Evolutionary conservation across 2,888 invertebrate genomes (phyloP).

Genomic region (Synergus laeviventris): DNA sequence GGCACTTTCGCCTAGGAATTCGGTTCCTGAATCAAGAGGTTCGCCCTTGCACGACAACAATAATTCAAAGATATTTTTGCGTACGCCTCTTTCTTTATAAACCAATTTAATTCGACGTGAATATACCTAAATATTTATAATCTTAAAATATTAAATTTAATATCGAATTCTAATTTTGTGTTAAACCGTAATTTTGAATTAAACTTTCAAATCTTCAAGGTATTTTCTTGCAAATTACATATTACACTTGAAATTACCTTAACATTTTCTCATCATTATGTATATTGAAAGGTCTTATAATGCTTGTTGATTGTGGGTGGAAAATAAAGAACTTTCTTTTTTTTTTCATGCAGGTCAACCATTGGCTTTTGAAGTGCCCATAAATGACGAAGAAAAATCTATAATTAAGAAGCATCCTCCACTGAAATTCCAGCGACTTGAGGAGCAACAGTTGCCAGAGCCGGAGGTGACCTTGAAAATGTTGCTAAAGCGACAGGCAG

Average conservation of each 20-base stretch:
- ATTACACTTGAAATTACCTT: background rate
- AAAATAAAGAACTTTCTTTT: background rate
- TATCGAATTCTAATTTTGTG: background rate
- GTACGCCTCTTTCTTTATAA: background rate
- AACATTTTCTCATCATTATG: background rate
- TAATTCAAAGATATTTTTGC: conserved; percentile 19
- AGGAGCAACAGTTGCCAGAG: conserved; percentile 80
- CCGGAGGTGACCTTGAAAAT: conserved; percentile 79
- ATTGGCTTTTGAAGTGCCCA: conserved; percentile 58
- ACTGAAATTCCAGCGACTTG: conserved; percentile 81
- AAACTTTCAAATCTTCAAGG: background rate
- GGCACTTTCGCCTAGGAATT: conserved; percentile 46
- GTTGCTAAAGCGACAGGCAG: conserved; percentile 84
- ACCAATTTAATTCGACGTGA: background rate
- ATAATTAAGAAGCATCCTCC: conserved; percentile 81
- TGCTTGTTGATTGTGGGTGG: background rate
- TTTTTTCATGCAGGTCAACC: conserved; percentile 52
- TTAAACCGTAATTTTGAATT: too few relatives aligned
- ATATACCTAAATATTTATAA: background rate
- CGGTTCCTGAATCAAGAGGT: conserved; percentile 34
- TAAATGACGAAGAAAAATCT: conserved; percentile 64
- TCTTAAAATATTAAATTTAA: background rate
- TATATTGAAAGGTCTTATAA: background rate
- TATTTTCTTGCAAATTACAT: background rate
- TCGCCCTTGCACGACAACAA: conserved; percentile 25